phyloP scores from a whole-genome alignment of 1,140 invertebrate genomes.

The Drosophila equinoxialis region DNA sequence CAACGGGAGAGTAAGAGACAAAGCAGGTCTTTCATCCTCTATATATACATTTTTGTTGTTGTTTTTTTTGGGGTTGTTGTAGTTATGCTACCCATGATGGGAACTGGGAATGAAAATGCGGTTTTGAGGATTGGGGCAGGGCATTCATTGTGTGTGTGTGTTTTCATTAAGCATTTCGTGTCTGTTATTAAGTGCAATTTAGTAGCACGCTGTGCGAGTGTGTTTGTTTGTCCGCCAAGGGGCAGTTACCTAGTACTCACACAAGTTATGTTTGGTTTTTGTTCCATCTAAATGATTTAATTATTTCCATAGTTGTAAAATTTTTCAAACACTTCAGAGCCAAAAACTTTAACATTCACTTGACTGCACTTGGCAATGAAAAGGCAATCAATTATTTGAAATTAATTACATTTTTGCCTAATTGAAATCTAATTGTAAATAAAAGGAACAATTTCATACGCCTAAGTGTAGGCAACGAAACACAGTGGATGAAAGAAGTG shows the following conservation, averaged over 20 bases:
- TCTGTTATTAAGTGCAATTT: slow-evolving; percentile 62
- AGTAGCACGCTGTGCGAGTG: slow-evolving; percentile 23
- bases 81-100: slow-evolving; percentile 1
- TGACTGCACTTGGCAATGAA: too few relatives aligned
- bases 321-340: too few relatives aligned
- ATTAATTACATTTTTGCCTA: too few relatives aligned
- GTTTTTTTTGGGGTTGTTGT: neutral
- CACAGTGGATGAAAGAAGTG: too few relatives aligned
- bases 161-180: slow-evolving; percentile 49
- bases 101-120: too few relatives aligned
- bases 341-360: too few relatives aligned
- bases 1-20: slow-evolving; percentile 18
- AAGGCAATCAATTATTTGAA: too few relatives aligned
- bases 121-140: slow-evolving; percentile 23
- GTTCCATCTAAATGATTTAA: too few relatives aligned
- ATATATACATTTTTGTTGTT: neutral
- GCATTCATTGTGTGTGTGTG: neutral
- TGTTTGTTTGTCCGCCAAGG: neutral
- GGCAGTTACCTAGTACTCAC: neutral
- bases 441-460: too few relatives aligned
- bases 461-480: too few relatives aligned
- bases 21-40: neutral
- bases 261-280: neutral
- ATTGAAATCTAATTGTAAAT: too few relatives aligned
- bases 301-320: too few relatives aligned